phyloP scores from a whole-genome alignment of 2,113 vertebrate species.

The Elgaria multicarinata region DNA sequence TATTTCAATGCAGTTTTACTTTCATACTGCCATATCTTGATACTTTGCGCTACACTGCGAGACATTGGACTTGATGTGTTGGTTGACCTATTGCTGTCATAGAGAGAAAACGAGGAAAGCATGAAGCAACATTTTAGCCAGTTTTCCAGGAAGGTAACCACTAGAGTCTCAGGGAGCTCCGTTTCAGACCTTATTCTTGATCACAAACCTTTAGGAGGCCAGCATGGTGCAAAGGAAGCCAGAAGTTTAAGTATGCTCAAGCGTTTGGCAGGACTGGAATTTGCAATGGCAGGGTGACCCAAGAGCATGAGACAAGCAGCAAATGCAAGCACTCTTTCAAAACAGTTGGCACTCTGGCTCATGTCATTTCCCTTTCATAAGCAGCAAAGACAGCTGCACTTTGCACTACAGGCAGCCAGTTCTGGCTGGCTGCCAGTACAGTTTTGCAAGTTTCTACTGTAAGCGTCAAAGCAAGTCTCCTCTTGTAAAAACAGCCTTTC shows the following conservation, averaged over 20 bases:
- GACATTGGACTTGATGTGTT: not conserved
- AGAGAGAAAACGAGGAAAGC: slow-evolving; percentile 25
- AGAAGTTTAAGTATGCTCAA: slow-evolving; percentile 45
- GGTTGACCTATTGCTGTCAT: not conserved
- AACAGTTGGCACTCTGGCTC: slow-evolving; percentile 47
- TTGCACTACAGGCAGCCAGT: not conserved
- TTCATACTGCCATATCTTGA: not conserved
- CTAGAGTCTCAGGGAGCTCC: slow-evolving; percentile 28
- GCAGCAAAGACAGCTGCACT: slow-evolving; percentile 55
- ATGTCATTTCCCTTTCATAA: slow-evolving; percentile 61
- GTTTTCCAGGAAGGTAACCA: slow-evolving; percentile 29
- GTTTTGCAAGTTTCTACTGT: slow-evolving; percentile 25
- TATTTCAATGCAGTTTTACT: not conserved
- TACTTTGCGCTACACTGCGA: not conserved
- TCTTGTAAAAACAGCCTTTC: not conserved
- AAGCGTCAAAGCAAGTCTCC: slow-evolving; percentile 29
- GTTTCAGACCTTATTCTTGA: slow-evolving; percentile 33
- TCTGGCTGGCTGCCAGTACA: slow-evolving; percentile 53
- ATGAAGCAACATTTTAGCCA: not conserved
- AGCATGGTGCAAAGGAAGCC: slow-evolving; percentile 25
- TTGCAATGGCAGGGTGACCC: slow-evolving; percentile 56
- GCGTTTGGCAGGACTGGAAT: slow-evolving; percentile 46
- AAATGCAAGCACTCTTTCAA: not conserved
- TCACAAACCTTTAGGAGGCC: not conserved
- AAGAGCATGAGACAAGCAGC: not conserved